Evolutionary conservation across 2,113 vertebrate genomes (phyloP).

Genomic region (Promerops cafer): DNA sequence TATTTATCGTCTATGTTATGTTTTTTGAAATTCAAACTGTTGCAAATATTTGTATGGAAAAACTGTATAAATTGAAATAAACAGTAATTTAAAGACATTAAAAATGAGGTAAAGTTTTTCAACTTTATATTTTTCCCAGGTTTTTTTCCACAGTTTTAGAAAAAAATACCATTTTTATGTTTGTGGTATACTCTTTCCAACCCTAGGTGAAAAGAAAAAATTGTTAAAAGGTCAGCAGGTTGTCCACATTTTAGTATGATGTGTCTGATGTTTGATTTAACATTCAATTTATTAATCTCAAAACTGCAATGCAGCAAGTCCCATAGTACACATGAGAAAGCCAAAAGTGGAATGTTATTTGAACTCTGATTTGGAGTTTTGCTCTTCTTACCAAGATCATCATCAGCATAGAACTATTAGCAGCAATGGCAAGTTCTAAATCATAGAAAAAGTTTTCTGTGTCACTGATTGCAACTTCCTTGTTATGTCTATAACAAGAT

Average conservation of each 20-base stretch:
- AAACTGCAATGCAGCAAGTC: not conserved
- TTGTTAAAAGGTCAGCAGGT: not conserved
- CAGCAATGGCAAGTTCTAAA: not conserved
- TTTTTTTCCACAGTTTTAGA: not conserved
- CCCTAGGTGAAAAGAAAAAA: not conserved
- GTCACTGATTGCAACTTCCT: not conserved
- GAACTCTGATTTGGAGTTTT: not conserved
- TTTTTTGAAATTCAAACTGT: slow-evolving; percentile 88
- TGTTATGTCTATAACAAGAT: not conserved
- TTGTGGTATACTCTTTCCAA: not conserved
- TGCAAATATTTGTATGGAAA: slow-evolving; percentile 94
- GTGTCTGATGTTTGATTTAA: not conserved
- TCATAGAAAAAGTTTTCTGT: not conserved
- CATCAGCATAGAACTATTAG: not conserved
- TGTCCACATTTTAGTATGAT: not conserved
- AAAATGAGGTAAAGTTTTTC: not conserved
- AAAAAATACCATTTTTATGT: not conserved
- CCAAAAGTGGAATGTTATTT: not conserved
- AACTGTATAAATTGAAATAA: slow-evolving; percentile 80
- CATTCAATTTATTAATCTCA: not conserved
- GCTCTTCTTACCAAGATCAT: not conserved
- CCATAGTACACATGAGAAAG: not conserved
- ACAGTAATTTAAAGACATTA: slow-evolving; percentile 72
- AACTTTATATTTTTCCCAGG: not conserved
- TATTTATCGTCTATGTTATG: slow-evolving; percentile 96